phyloP scores from a whole-genome alignment of 2,113 vertebrate species.

The Sisor rabdophorus region DNA sequence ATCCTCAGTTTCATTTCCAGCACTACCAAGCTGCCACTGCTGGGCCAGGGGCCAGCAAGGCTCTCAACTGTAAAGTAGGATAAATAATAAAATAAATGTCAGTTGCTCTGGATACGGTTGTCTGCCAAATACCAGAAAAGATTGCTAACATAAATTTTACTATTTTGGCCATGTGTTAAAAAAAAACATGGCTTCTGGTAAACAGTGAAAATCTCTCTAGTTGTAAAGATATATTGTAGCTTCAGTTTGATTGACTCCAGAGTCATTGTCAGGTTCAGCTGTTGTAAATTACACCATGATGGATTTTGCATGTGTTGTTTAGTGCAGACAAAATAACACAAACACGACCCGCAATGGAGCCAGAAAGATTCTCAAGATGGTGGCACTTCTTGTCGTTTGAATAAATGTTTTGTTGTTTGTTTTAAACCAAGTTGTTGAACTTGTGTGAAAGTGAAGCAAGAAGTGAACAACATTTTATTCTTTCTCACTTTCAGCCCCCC shows the following conservation, averaged over 20 bases:
- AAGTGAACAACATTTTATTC: constrained; percentile 60
- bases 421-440: neutral
- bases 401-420: constrained; percentile 1
- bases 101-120: too few species aligned
- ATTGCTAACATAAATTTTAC: neutral
- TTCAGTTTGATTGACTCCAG: constrained; percentile 11
- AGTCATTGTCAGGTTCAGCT: constrained; percentile 19
- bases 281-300: constrained; percentile 10
- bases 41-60: too few species aligned
- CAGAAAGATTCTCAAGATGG: neutral
- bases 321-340: neutral
- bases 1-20: too few species aligned
- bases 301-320: constrained; percentile 22
- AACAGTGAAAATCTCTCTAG: neutral
- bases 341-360: neutral
- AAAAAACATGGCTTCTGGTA: neutral
- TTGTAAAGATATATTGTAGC: neutral
- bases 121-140: too few species aligned
- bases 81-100: too few species aligned
- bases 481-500: constrained; percentile 54
- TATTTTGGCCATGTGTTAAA: neutral
- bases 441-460: neutral
- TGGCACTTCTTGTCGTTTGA: neutral
- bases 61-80: too few species aligned
- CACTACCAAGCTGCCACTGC: too few species aligned